phyloP scores from a whole-genome alignment of 2,888 invertebrate species.

The Melolontha melolontha region DNA sequence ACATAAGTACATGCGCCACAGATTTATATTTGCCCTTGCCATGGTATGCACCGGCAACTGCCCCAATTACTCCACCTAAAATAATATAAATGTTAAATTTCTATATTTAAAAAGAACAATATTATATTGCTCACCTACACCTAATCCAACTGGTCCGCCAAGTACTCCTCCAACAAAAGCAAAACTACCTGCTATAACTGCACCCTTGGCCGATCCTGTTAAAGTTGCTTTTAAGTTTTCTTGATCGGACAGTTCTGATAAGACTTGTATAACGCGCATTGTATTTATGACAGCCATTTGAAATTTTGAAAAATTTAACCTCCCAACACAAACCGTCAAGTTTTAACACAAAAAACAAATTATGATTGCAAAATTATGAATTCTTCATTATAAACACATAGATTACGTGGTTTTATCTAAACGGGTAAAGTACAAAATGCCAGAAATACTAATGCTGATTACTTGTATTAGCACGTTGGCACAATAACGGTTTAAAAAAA shows the following conservation, averaged over 20 bases:
- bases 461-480: no score
- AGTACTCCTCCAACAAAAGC: constrained; percentile 60
- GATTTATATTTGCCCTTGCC: constrained; percentile 59
- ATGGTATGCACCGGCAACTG: constrained; percentile 54
- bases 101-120: neutral
- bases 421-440: no score
- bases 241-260: constrained; percentile 55
- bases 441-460: no score
- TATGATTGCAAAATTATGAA: no score
- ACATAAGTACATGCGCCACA: constrained; percentile 56
- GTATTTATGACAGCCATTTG: neutral
- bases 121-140: constrained; percentile 56
- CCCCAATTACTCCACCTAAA: constrained; percentile 59
- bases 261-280: constrained; percentile 8
- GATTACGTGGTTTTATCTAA: no score
- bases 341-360: no score
- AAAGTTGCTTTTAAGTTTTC: constrained; percentile 60
- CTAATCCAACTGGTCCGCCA: constrained; percentile 62
- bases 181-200: constrained; percentile 57
- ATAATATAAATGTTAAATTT: constrained; percentile 7
- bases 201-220: constrained; percentile 59
- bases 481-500: no score
- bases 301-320: no score
- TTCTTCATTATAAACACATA: no score
- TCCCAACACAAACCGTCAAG: no score